These are phyloP conservation scores for Crenichthys baileyi DNA, from an alignment of 2,797 vertebrate species.

Conservation along the genomic window DNA sequence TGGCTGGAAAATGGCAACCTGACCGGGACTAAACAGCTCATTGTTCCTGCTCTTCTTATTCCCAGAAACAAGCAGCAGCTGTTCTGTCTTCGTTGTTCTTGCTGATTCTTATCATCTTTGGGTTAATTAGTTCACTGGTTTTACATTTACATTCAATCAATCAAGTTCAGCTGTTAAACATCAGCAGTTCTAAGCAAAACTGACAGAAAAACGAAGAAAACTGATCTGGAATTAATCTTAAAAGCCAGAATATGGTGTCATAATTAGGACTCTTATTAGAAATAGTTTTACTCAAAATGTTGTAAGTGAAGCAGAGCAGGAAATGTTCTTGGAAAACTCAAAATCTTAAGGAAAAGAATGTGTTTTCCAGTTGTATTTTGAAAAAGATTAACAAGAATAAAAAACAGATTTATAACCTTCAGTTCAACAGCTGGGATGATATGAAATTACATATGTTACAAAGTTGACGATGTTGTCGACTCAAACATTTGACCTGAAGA, in stretches of 20 bases:
- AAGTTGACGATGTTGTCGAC: too few relatives aligned
- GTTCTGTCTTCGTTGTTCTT: not conserved
- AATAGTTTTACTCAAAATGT: not conserved
- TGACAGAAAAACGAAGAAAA: not conserved
- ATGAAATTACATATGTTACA: not conserved
- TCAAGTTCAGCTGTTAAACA: not conserved
- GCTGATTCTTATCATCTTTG: not conserved
- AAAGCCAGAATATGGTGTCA: not conserved
- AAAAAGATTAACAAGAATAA: not conserved
- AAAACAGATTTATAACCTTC: too few relatives aligned
- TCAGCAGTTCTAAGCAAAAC: not conserved
- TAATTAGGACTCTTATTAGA: not conserved
- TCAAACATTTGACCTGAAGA: too few relatives aligned
- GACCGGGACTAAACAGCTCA: too few relatives aligned
- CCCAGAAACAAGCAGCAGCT: not conserved
- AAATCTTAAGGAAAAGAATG: not conserved
- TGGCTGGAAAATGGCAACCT: not conserved
- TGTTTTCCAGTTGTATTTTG: not conserved
- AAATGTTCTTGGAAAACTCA: not conserved
- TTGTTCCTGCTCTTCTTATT: not conserved
- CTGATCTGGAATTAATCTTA: not conserved
- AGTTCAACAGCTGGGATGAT: not conserved
- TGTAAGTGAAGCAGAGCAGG: not conserved
- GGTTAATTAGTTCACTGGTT: too few relatives aligned
- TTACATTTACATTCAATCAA: not conserved